These are phyloP conservation scores for Kryphioiulus occultus DNA, from an alignment of 2,888 invertebrate genomes.

Conservation along the genomic window DNA sequence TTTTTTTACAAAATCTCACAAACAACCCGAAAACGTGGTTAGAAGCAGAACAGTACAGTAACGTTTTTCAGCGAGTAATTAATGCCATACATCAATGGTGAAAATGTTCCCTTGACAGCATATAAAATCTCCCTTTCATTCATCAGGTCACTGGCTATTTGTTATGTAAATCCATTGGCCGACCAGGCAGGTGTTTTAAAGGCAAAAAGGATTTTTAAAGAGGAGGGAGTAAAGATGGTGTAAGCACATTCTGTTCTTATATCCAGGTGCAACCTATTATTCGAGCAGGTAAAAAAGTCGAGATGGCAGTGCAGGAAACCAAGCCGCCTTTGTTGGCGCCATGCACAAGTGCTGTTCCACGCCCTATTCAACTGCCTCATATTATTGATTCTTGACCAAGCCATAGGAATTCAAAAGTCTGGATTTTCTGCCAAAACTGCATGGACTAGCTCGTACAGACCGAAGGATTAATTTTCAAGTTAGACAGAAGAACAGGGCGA, in stretches of 20 bases:
- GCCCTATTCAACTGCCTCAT: background rate
- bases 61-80: background rate
- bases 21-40: too few relatives aligned
- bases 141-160: background rate
- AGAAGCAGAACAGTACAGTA: too few relatives aligned
- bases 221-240: background rate
- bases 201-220: background rate
- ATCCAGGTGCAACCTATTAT: conserved; percentile 23
- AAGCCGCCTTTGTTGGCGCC: conserved; percentile 15
- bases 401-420: background rate
- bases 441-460: too few relatives aligned
- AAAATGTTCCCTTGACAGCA: background rate
- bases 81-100: background rate
- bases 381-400: conserved; percentile 23
- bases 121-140: conserved; percentile 23
- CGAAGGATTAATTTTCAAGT: too few relatives aligned
- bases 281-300: background rate
- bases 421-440: background rate
- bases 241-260: background rate
- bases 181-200: conserved; percentile 12
- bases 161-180: background rate
- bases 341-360: background rate
- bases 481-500: too few relatives aligned
- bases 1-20: too few relatives aligned
- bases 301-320: conserved; percentile 23